phyloP scores from a whole-genome alignment of 2,797 vertebrate genomes.

The Brotula barbata region DNA sequence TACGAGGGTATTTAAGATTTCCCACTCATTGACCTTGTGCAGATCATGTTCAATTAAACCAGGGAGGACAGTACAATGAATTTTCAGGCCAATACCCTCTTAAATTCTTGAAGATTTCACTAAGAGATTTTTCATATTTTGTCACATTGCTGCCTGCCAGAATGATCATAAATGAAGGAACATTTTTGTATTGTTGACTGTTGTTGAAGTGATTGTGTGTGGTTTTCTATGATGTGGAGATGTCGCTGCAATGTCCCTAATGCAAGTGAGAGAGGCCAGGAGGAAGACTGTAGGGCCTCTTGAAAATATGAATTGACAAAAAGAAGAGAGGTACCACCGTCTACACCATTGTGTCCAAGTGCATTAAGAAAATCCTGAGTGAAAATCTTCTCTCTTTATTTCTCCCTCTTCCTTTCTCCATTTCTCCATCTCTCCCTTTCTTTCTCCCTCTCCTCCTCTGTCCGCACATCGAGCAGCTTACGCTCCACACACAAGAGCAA shows the following conservation, averaged over 20 bases:
- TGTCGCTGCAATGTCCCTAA: slow-evolving; percentile 43
- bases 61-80: slow-evolving; percentile 42
- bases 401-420: slow-evolving; percentile 42
- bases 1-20: slow-evolving; percentile 54
- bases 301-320: slow-evolving; percentile 76
- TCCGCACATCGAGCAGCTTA: slow-evolving; percentile 65
- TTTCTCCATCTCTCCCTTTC: slow-evolving; percentile 36
- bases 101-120: slow-evolving; percentile 21
- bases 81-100: slow-evolving; percentile 34
- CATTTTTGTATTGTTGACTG: slow-evolving; percentile 45
- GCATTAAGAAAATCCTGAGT: slow-evolving; percentile 68
- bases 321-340: slow-evolving; percentile 64
- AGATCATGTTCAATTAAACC: slow-evolving; percentile 56
- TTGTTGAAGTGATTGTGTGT: slow-evolving; percentile 41
- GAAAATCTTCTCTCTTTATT: slow-evolving; percentile 63
- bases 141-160: background rate
- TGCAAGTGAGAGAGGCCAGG: slow-evolving; percentile 58
- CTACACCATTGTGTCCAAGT: slow-evolving; percentile 71
- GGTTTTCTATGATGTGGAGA: slow-evolving; percentile 45
- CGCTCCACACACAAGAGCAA: slow-evolving; percentile 72
- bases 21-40: slow-evolving; percentile 53
- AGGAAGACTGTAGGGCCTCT: slow-evolving; percentile 71
- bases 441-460: slow-evolving; percentile 36
- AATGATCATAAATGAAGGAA: slow-evolving; percentile 11
- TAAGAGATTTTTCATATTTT: slow-evolving; percentile 22